A percentile compares a stretch with the other conserved stretches of the same genome.
phyloP scores from a whole-genome alignment of 1,140 invertebrate genomes.

The Platorchestia sp. region DNA sequence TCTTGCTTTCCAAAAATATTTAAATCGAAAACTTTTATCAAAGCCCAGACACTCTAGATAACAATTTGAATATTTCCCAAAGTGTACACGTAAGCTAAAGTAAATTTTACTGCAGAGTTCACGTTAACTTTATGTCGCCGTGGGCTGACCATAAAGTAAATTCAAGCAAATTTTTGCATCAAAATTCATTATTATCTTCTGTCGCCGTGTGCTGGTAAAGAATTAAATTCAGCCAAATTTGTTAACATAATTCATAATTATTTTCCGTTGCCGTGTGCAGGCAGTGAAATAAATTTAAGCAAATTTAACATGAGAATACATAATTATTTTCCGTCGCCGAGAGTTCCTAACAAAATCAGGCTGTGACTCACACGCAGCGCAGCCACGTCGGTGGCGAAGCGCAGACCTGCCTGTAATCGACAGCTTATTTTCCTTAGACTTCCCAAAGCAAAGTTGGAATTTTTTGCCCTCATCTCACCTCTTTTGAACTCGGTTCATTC shows the following conservation, averaged over 20 bases:
- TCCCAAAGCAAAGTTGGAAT: background rate
- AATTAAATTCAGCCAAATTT: background rate
- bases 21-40: background rate
- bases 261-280: too few species aligned
- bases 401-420: background rate
- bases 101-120: too few species aligned
- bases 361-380: background rate
- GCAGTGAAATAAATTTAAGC: background rate
- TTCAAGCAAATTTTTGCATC: background rate
- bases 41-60: background rate
- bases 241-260: too few species aligned
- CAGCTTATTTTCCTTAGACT: background rate
- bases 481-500: background rate
- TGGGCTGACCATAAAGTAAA: background rate
- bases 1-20: background rate
- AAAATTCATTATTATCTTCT: background rate
- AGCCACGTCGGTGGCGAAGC: background rate
- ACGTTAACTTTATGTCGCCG: too few species aligned
- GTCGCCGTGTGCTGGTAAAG: too few species aligned
- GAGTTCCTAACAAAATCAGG: too few species aligned
- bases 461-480: background rate
- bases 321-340: too few species aligned
- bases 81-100: background rate
- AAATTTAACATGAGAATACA: background rate
- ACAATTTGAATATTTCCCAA: background rate